phyloP scores from a whole-genome alignment of 1,140 invertebrate species.

The Drosophila ambigua region DNA sequence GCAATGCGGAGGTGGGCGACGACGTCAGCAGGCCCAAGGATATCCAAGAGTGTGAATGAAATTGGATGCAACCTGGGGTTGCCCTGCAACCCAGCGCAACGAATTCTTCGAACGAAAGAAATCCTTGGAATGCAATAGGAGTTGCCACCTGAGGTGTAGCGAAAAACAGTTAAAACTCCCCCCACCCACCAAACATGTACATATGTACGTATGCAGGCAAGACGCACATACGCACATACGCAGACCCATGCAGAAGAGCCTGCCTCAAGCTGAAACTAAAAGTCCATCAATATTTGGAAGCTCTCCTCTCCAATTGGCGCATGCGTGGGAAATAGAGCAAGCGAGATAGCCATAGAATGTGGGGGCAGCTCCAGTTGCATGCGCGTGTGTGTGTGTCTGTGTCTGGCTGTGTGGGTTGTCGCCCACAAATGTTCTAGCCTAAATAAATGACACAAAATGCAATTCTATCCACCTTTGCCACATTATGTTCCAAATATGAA shows the following conservation, averaged over 20 bases:
- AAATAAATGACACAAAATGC: neutral
- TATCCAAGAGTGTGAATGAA: conserved; percentile 45
- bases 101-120: too few relatives aligned
- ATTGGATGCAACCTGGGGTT: conserved; percentile 5
- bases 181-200: too few relatives aligned
- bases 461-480: neutral
- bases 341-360: conserved; percentile 4
- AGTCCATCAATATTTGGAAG: conserved; percentile 74
- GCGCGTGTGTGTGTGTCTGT: conserved; percentile 26
- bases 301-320: conserved; percentile 51
- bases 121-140: too few relatives aligned
- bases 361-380: conserved; percentile 45
- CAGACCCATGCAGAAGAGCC: conserved; percentile 45
- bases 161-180: too few relatives aligned
- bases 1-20: conserved; percentile 5
- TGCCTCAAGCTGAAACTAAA: conserved; percentile 79
- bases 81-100: neutral
- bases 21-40: conserved; percentile 53
- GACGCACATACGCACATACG: conserved; percentile 22
- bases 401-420: conserved; percentile 21
- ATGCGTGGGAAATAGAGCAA: conserved; percentile 61
- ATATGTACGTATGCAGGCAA: conserved; percentile 21
- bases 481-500: conserved; percentile 14
- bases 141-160: too few relatives aligned
- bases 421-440: conserved; percentile 39